Evolutionary conservation across 1,140 invertebrate species (phyloP).

Genomic region (Microplitis mediator): DNA sequence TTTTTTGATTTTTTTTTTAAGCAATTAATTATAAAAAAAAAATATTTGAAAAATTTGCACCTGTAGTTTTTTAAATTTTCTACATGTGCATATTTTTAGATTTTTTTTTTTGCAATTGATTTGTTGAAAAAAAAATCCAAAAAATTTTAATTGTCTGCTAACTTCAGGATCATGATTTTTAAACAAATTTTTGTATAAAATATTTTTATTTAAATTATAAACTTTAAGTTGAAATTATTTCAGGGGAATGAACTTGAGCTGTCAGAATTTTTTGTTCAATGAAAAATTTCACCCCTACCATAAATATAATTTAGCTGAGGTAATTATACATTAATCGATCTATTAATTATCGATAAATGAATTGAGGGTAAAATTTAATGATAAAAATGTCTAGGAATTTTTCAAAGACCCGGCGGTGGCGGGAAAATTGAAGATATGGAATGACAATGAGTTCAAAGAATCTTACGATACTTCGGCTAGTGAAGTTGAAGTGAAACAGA

Average conservation of each 20-base stretch:
- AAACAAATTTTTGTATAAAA: conserved; percentile 11
- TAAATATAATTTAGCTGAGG: conserved; percentile 56
- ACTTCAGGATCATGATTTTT: conserved; percentile 9
- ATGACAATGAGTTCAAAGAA: conserved; percentile 32
- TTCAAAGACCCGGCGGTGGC: conserved; percentile 50
- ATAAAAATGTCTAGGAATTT: conserved; percentile 46
- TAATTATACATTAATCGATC: conserved; percentile 36
- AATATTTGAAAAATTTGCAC: too few relatives aligned
- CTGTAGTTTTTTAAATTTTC: too few relatives aligned
- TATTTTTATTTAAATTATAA: conserved; percentile 18
- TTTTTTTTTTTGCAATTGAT: too few relatives aligned
- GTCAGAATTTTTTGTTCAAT: conserved; percentile 60
- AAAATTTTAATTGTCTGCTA: not conserved
- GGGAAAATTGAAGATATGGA: conserved; percentile 42
- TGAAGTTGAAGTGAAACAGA: conserved; percentile 50
- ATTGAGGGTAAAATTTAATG: too few relatives aligned
- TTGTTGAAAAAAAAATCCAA: too few relatives aligned
- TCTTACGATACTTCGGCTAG: conserved; percentile 41
- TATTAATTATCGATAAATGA: too few relatives aligned
- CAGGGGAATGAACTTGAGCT: conserved; percentile 54
- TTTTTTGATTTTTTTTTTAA: too few relatives aligned
- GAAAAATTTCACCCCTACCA: conserved; percentile 57
- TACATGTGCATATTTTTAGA: too few relatives aligned
- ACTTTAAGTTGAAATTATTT: too few relatives aligned
- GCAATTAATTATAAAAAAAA: too few relatives aligned